phyloP scores from a whole-genome alignment of 2,113 vertebrate species.

The Tylochromis polylepis region DNA sequence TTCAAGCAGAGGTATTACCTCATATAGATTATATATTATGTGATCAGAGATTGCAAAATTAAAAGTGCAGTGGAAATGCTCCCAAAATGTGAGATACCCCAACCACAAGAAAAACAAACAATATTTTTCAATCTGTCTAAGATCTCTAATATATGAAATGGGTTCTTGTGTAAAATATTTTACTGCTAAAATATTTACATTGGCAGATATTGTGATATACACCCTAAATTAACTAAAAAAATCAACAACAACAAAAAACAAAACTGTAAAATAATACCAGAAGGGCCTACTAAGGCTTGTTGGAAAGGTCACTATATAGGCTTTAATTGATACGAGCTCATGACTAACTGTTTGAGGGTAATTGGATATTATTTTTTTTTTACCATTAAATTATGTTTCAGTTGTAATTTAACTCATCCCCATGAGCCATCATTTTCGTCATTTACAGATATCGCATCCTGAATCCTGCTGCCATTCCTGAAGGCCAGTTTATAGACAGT shows the following conservation, averaged over 20 bases:
- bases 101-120: rapidly evolving
- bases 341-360: not conserved
- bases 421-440: not conserved
- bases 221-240: not conserved
- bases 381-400: not conserved
- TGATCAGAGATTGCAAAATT: not conserved
- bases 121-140: not conserved
- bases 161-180: not conserved
- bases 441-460: constrained; percentile 75
- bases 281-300: not conserved
- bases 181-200: not conserved
- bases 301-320: not conserved
- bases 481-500: constrained; percentile 91
- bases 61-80: not conserved
- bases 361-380: not conserved
- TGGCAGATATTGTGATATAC: not conserved
- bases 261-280: not conserved
- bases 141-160: not conserved
- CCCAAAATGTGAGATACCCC: not conserved
- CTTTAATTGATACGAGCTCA: rapidly evolving
- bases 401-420: not conserved
- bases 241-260: not conserved
- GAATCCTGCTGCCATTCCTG: constrained; percentile 58
- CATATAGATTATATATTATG: not conserved
- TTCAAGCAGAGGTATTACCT: constrained; percentile 80